Base-by-base conservation (phyloP, 2,797 vertebrate species). In the Halcyon leucocephala region DNA sequence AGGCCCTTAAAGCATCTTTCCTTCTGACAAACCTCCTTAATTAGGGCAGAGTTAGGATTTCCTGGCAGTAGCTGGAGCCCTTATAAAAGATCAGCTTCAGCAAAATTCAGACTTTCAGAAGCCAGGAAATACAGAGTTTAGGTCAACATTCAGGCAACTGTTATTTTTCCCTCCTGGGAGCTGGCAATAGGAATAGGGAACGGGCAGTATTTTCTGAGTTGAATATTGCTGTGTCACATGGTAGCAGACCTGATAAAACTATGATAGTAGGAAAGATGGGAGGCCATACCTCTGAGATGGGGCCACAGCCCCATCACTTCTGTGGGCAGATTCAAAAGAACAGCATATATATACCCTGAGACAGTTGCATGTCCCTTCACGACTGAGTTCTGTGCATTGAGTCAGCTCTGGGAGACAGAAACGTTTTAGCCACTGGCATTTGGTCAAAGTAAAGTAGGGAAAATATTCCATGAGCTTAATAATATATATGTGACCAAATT, bases 131-230 rank as follows among this genome's bases (percentile, higher is more conserved):
- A 67, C 21, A 71, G 65, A 29, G 52, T 86, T 82, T 79, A 91
- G 49, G 74, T 86, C 96, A 95, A 94, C 37, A 65, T 86, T 88
- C 92, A 74, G 52, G 52, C 44, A 94, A 84, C 65, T 39, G 88
- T 92, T 89, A 57, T 44, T 92, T 71, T 92, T 60, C 57, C 19
- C 81, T 87, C 69, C 41, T 81, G 65, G 70, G 83, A 90, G 3
- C 26, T 85, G 62, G 74, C 58, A 87, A 2, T 54, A 57, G 44
- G 58, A 93, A 76, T 6, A 65, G 31, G 57, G 57, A 92, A 78
- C 49, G n/a, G 73, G 52, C 52, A 71, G 52, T 60, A 39, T 83
- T 92, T 89, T 22, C 31, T 18, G 37, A 78, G 57, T 37, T 66
- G 46, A 77, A 28, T 60, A 74, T 55, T 86, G 76, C 44, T 60